Evolutionary conservation across 1,140 invertebrate species (phyloP), one percentile per base, ranked within the genome.

Genomic region (Penaeus indicus): DNA sequence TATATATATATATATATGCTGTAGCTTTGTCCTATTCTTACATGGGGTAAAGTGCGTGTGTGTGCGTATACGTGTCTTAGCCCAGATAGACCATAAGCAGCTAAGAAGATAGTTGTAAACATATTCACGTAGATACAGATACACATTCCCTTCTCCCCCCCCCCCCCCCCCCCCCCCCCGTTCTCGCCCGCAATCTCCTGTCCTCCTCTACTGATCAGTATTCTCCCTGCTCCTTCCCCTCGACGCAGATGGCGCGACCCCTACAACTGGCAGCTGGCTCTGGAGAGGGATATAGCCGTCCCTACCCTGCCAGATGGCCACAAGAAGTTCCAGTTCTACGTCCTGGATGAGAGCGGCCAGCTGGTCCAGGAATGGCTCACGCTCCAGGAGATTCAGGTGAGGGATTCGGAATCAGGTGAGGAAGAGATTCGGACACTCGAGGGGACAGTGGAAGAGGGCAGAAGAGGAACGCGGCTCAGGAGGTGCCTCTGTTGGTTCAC

Each of bases 1-100:
- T 5, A 69, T 69, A 69, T 69, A 69, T 69, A 69, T 69, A 69
- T 69, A 69, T 69, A 69, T 69, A 69, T 69, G 27, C n/a, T 69
- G 27, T 69, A 69, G n/a, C n/a, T 69, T 25, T 67, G 27, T 69
- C n/a, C n/a, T 69, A 69, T 69, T 25, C 10, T 25, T 69, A 69
- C 22, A 69, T 69, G 32, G n/a, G 22, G 21, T 3, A 25, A 13
- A 22, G 19, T 18, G 1, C 32, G 16, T 69, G 19, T 69, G 1
- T 69, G 1, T 69, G 19, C 32, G 19, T 69, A n/a, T 21, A 25
- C 11, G 0, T 7, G 11, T 11, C 27, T 0, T 27, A 69, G 1
- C 1, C 13, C 4, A 69, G 21, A 11, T 69, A 18, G 16, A 69
- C 0, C 32, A 32, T 32, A 32, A 32, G 2, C 32, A 32, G 32